Evolutionary conservation across 2,797 vertebrate species (phyloP), one percentile per base, ranked within the genome.

Genomic region (Thaleichthys pacificus): DNA sequence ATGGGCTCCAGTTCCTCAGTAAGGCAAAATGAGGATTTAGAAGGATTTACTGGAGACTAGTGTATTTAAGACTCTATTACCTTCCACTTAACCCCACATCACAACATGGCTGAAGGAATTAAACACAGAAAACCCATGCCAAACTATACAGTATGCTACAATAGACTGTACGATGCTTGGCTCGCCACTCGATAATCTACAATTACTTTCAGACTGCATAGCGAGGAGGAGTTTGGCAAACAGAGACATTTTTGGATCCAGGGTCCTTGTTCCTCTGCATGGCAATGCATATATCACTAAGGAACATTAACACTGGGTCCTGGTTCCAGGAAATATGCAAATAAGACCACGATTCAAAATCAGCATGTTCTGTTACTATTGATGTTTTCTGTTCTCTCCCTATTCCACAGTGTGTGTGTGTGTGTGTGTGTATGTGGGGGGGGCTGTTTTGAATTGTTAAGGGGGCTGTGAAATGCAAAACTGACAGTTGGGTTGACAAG

Each of bases 271-370:
- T 87, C 75, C 81, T 70, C 72, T 68, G 81, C 84, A 87, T 90
- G 87, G 89, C 85, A 87, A 88, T 83, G 87, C 90, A 92, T 92
- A 89, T 89, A 92, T 89, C 89, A 90, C 78, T 79, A 76, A 91
- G 84, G 80, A 66, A 80, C 81, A 87, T 89, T 74, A 88, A 84
- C 80, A 83, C 66, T 80, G 77, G 66, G 57, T 72, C 73, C 78
- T 61, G 76, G 83, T 72, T 63, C 63, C 78, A 0, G 65, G 70
- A 80, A 79, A 78, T 76, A 82, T 83, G 75, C 60, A 87, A 82
- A 85, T 83, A 21, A 2, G 68, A 82, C 76, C 84, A 61, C 77
- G 66, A 78, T 79, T 80, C 77, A 82, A 70, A 82, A 81, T 85
- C 78, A 58, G 76, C 69, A 64, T 82, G 61, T 74, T n/a, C 74